Conservation (phyloP, 2,888 invertebrate species). For the Trichopoda pennipes region DNA sequence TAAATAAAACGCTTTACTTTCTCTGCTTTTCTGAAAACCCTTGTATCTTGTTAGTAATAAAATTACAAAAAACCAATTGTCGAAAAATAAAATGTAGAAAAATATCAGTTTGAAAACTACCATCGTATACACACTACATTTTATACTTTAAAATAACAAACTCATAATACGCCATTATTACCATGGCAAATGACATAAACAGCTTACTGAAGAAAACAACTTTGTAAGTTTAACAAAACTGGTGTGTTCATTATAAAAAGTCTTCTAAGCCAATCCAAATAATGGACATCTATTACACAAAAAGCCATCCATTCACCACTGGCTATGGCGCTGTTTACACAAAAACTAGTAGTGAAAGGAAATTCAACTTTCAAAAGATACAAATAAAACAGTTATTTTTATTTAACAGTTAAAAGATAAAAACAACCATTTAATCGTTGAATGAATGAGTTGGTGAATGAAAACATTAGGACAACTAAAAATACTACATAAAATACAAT, state of each 20-base stretch:
- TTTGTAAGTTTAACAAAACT: not conserved
- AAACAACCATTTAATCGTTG: constrained; percentile 37
- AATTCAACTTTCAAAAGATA: constrained; percentile 13
- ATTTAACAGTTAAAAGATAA: constrained; percentile 25
- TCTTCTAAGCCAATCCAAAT: constrained; percentile 35
- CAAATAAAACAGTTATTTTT: constrained; percentile 42
- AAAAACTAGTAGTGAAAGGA: constrained; percentile 22
- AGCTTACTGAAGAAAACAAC: constrained; percentile 3
- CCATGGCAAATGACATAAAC: not conserved
- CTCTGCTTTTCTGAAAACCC: too few relatives aligned
- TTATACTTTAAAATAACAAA: not conserved
- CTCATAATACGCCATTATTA: not conserved
- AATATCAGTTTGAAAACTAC: too few relatives aligned
- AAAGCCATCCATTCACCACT: constrained; percentile 22
- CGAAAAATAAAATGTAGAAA: too few relatives aligned
- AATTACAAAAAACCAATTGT: too few relatives aligned
- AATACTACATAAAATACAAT: constrained; percentile 35
- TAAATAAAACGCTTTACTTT: too few relatives aligned
- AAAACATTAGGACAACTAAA: constrained; percentile 19
- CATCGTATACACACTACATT: too few relatives aligned
- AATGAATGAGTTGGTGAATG: constrained; percentile 26
- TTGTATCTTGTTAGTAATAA: too few relatives aligned
- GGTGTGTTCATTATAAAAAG: not conserved
- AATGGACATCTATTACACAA: constrained; percentile 23
- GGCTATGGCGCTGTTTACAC: not conserved